Percentiles rank a stretch among this genome's conserved stretches.
phyloP scores from a whole-genome alignment of 2,888 invertebrate species.

The Agrotis exclamationis region DNA sequence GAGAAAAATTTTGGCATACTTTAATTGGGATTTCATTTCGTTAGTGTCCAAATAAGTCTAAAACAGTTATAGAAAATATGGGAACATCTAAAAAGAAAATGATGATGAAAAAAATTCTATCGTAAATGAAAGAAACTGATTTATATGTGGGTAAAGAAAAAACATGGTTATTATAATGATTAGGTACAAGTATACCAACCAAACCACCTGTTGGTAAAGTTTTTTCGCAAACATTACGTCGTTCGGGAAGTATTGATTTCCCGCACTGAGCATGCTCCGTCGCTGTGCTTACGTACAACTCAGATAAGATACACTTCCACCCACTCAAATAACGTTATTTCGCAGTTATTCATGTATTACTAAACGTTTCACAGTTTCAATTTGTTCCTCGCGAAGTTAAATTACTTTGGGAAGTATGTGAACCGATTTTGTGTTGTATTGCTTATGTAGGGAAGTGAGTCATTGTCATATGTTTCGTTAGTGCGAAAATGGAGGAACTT shows the following conservation, averaged over 20 bases:
- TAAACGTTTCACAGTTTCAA: constrained; percentile 40
- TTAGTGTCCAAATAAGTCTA: no score
- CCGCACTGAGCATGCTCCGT: constrained; percentile 84
- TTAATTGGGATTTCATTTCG: no score
- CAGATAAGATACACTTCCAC: constrained; percentile 80
- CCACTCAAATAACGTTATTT: constrained; percentile 74
- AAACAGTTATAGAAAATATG: no score
- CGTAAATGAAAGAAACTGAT: background rate
- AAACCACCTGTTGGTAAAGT: constrained; percentile 80
- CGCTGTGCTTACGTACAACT: constrained; percentile 69
- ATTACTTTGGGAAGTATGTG: constrained; percentile 42
- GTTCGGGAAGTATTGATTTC: constrained; percentile 84
- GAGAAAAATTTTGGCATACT: no score
- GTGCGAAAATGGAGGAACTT: constrained; percentile 95
- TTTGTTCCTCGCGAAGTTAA: constrained; percentile 27
- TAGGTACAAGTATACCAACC: constrained; percentile 15
- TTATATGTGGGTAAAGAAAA: background rate
- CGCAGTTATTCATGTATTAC: constrained; percentile 49
- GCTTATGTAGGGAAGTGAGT: constrained; percentile 56
- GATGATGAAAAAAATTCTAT: no score
- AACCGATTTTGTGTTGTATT: constrained; percentile 30
- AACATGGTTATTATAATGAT: background rate
- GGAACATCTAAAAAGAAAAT: background rate
- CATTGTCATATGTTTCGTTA: constrained; percentile 50
- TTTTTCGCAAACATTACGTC: constrained; percentile 69